Evolutionary conservation across 2,888 invertebrate species (phyloP), one percentile per base, ranked within the genome.

Genomic region (Cyclophora punctaria): DNA sequence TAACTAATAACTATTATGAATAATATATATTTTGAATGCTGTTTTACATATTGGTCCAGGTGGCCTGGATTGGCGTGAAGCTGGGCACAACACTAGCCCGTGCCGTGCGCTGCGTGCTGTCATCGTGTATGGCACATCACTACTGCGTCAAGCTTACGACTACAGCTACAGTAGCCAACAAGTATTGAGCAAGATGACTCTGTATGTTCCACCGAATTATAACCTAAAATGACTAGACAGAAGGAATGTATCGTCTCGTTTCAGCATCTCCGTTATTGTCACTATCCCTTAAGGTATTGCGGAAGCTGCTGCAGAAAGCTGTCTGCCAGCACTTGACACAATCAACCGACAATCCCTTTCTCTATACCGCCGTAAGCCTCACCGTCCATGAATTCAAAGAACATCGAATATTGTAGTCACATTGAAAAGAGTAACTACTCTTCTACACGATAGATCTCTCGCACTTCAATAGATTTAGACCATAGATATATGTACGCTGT

Each of bases 121-220:
- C 75, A 63, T 37, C 37, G 75, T 78, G 75, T 81, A 83, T 85
- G 83, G 84, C 84, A 83, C 83, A 75, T 74, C 69, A 73, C 80
- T 82, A 84, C 78, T 73, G 79, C 79, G 63, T 67, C 63, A 82
- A 83, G 81, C 83, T 64, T 58, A 69, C 64, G 69, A 73, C 72
- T 75, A 79, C 75, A 70, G 74, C 79, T 79, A 20, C 20, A 20
- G 20, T 20, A 83, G 75, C 80, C 81, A 78, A 84, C 79, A 81
- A 71, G 77, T 77, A 76, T 83, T 86, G 86, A 86, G 86, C 86
- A 84, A 84, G 78, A 75, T 69, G 69, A 75, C 73, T 75, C 67
- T 71, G 68, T 68, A 66, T 71, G 66, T 73, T 69, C 71, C 73
- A 76, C 74, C 73, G 71, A 75, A 73, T 69, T 57, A 57, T 53